Evolutionary conservation across 2,797 vertebrate genomes (phyloP).

Genomic region (Brachymystax lenok): DNA sequence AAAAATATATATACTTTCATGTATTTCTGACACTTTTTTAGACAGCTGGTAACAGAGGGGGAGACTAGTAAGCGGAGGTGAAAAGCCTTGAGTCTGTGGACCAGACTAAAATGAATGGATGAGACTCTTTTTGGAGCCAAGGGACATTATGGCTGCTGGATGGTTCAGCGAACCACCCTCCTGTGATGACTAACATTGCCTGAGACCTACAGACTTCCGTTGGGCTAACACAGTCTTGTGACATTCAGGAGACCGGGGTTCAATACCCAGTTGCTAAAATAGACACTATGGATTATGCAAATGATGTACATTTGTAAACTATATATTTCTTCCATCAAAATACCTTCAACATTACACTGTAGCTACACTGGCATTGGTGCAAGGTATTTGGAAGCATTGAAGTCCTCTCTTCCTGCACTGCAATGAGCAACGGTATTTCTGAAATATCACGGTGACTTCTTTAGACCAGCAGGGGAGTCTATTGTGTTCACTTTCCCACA

Average conservation of each 20-base stretch:
- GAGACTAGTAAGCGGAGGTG: too few relatives aligned
- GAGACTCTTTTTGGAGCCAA: background rate
- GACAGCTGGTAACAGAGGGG: too few relatives aligned
- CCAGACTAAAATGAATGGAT: background rate
- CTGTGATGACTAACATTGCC: too few relatives aligned
- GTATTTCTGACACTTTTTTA: too few relatives aligned
- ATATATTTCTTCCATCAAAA: conserved; percentile 11
- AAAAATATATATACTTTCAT: too few relatives aligned
- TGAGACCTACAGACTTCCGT: too few relatives aligned
- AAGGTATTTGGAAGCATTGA: conserved; percentile 12
- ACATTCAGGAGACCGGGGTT: too few relatives aligned
- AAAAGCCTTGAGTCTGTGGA: background rate
- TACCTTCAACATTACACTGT: conserved; percentile 21
- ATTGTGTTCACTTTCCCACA: conserved; percentile 25
- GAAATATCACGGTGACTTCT: background rate
- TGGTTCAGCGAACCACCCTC: too few relatives aligned
- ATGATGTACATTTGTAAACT: conserved; percentile 8
- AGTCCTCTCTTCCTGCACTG: background rate
- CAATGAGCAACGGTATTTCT: conserved; percentile 14
- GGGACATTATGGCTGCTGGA: background rate
- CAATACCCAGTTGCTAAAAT: too few relatives aligned
- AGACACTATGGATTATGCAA: background rate
- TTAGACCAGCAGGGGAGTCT: conserved; percentile 56
- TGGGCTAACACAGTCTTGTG: too few relatives aligned
- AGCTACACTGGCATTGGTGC: conserved; percentile 18